These are phyloP conservation scores for Zaprionus kolodkinae DNA, from an alignment of 1,140 invertebrate genomes.

Conservation along the genomic window DNA sequence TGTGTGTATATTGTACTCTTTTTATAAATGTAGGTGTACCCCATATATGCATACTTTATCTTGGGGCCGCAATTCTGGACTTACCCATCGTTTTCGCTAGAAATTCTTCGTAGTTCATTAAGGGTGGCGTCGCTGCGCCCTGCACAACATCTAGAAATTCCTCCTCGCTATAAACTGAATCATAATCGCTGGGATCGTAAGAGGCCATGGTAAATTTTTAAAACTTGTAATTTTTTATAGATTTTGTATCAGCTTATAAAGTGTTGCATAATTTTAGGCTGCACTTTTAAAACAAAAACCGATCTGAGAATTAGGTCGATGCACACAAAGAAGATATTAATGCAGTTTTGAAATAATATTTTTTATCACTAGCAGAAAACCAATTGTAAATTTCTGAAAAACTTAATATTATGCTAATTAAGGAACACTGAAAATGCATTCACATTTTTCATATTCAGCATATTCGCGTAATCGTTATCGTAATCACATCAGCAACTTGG, in stretches of 20 bases:
- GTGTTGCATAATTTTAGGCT: slow-evolving; percentile 64
- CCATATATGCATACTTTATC: slow-evolving; percentile 2
- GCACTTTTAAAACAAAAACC: not conserved
- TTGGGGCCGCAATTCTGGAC: slow-evolving; percentile 18
- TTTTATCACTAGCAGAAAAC: not conserved
- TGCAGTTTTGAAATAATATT: not conserved
- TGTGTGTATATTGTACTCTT: slow-evolving; percentile 3
- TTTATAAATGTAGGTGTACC: slow-evolving; percentile 3
- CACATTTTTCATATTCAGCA: too few relatives aligned
- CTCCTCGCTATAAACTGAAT: slow-evolving; percentile 65
- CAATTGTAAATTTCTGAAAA: not conserved
- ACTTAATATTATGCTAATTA: not conserved
- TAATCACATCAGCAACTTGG: slow-evolving; percentile 7
- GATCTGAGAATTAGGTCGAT: not conserved
- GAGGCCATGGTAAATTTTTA: slow-evolving; percentile 21
- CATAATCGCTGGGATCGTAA: slow-evolving; percentile 72
- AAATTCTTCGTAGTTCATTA: slow-evolving; percentile 74
- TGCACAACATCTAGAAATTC: slow-evolving; percentile 54
- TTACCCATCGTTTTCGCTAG: slow-evolving; percentile 68
- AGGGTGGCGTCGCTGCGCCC: slow-evolving; percentile 58
- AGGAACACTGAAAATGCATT: not conserved
- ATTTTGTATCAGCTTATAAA: not conserved
- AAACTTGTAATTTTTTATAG: not conserved
- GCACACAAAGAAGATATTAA: not conserved
- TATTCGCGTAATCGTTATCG: not conserved